Conservation (phyloP, 1,140 invertebrate genomes). For the Cylas formicarius region DNA sequence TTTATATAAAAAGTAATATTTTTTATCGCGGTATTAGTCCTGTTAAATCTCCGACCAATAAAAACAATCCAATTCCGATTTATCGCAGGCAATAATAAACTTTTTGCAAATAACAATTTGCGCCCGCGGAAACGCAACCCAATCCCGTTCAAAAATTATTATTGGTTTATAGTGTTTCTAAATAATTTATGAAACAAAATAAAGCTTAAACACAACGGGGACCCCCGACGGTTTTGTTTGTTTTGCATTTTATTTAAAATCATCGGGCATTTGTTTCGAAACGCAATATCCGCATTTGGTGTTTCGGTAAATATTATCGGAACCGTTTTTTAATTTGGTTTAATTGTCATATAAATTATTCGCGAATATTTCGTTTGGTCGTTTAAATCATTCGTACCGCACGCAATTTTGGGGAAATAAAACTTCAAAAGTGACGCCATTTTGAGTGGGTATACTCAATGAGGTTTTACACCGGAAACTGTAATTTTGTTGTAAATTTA, state of each 20-base stretch:
- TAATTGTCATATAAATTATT: constrained; percentile 11
- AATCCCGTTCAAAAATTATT: constrained; percentile 13
- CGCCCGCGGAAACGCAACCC: constrained; percentile 3
- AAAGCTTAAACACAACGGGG: constrained; percentile 3
- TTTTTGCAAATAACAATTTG: constrained; percentile 15
- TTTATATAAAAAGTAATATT: no score
- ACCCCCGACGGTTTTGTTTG: constrained; percentile 4
- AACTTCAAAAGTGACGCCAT: no score
- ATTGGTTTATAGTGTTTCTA: constrained; percentile 12
- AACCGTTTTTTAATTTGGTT: constrained; percentile 6
- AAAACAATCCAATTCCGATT: no score
- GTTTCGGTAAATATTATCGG: constrained; percentile 1
- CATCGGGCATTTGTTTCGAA: no score
- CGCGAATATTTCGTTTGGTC: constrained; percentile 5
- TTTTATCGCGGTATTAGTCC: no score
- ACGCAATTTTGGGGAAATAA: no score
- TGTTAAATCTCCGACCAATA: no score
- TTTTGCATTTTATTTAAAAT: constrained; percentile 12
- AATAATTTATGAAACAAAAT: constrained; percentile 18
- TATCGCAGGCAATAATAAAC: constrained; percentile 14
- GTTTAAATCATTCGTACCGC: constrained; percentile 6
- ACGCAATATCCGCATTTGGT: constrained; percentile 1
- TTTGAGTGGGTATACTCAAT: no score
- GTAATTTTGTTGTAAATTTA: no score
- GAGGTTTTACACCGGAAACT: no score